These are phyloP conservation scores for Microchrysa polita DNA, from an alignment of 2,888 invertebrate species.

Conservation along the genomic window DNA sequence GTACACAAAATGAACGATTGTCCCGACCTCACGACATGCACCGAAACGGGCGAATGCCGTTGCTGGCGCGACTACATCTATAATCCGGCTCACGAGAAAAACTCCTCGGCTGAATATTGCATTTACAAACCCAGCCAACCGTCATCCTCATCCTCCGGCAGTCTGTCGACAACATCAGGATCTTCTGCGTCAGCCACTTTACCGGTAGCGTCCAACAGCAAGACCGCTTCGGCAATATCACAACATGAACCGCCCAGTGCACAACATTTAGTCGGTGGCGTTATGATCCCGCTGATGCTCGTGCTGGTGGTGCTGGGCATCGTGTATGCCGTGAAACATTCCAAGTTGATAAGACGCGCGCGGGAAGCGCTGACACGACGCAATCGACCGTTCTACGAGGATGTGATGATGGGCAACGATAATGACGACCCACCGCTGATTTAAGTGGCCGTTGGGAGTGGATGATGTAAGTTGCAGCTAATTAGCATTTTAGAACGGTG, in stretches of 20 bases:
- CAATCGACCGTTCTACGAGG: conserved; percentile 55
- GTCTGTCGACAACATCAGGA: background rate
- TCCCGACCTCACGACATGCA: conserved; percentile 21
- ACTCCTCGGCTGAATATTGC: conserved; percentile 38
- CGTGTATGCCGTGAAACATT: conserved; percentile 52
- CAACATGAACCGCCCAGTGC: conserved; percentile 48
- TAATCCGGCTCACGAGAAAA: conserved; percentile 30
- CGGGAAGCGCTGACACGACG: conserved; percentile 53
- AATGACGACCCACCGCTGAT: conserved; percentile 55
- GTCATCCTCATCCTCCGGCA: background rate
- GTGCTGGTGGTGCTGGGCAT: conserved; percentile 53
- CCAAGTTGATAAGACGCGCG: conserved; percentile 52
- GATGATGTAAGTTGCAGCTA: conserved; percentile 12
- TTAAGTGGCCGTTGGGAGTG: conserved; percentile 49
- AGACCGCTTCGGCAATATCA: conserved; percentile 44
- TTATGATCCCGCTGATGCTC: conserved; percentile 54
- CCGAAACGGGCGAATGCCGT: conserved; percentile 25
- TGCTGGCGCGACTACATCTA: conserved; percentile 26
- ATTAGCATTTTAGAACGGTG: background rate
- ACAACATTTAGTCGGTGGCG: conserved; percentile 54
- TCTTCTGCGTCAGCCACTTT: background rate
- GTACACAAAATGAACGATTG: conserved; percentile 1
- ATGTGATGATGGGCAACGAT: conserved; percentile 56
- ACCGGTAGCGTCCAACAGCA: conserved; percentile 9
- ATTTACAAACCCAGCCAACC: conserved; percentile 23